Percentiles rank a stretch among this genome's conserved stretches.
Conservation (phyloP, 1,140 invertebrate genomes). For the Vanessa tameamea region DNA sequence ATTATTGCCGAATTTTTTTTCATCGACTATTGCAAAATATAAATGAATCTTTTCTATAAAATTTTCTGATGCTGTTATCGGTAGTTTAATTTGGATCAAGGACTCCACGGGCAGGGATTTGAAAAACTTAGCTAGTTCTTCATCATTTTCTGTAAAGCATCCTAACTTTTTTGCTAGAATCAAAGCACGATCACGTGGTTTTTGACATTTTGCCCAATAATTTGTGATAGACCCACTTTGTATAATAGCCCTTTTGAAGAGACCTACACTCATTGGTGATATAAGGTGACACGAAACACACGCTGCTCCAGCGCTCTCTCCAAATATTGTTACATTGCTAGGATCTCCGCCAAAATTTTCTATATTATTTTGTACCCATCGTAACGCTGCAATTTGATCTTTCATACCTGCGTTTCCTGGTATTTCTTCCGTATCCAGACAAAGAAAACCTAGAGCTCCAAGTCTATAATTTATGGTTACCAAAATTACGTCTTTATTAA, state of each 20-base stretch:
- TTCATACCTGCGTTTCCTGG: slow-evolving; percentile 69
- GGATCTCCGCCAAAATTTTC: slow-evolving; percentile 86
- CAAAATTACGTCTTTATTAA: slow-evolving; percentile 83
- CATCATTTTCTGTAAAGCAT: slow-evolving; percentile 13
- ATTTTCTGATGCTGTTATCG: slow-evolving; percentile 2
- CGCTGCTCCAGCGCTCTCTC: slow-evolving; percentile 85
- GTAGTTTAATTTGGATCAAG: neutral
- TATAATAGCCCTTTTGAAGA: slow-evolving; percentile 52
- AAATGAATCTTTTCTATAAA: neutral
- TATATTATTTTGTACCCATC: slow-evolving; percentile 65
- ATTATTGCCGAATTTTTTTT: slow-evolving; percentile 59
- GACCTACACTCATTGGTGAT: slow-evolving; percentile 73
- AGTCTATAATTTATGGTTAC: slow-evolving; percentile 88
- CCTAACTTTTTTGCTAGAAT: slow-evolving; percentile 9
- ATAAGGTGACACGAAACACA: slow-evolving; percentile 47
- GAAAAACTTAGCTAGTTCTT: slow-evolving; percentile 2
- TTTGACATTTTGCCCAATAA: neutral
- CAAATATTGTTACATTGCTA: slow-evolving; percentile 88
- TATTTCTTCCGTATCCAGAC: slow-evolving; percentile 71
- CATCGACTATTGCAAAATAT: neutral
- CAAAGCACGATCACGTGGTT: slow-evolving; percentile 12
- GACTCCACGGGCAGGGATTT: slow-evolving; percentile 6
- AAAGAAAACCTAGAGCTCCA: slow-evolving; percentile 82
- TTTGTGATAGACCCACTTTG: slow-evolving; percentile 51
- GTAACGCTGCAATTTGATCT: slow-evolving; percentile 64